Base-by-base conservation (phyloP, 2,888 invertebrate genomes). In the Liodrosophila aerea region DNA sequence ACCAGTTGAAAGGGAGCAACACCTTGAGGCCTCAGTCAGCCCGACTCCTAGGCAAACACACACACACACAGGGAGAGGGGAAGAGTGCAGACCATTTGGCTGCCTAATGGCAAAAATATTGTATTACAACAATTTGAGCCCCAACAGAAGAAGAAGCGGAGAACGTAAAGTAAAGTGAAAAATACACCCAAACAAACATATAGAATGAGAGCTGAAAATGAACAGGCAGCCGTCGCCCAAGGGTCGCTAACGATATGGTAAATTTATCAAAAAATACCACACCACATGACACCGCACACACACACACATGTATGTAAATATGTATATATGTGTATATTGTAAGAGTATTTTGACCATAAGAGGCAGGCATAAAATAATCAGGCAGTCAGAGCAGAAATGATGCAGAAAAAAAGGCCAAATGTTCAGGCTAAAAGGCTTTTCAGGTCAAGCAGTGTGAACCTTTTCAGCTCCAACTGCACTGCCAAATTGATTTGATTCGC, bases 171-270 rank as follows among this genome's bases (percentile, higher is more conserved):
- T 22, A 18, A 39, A 34, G 22, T 30, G 15, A 29, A 43, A 53
- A 60, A 34, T 46, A 37, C 50, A 11, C n/a, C 33, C 16, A 46
- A 46, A 36, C 56, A 51, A 33, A 51, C 50, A 59, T 47, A 47
- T 41, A 30, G 11, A 46, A 36, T 41, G 40, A 47, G 47, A 36
- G 45, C 53, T 33, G 47, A 70, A 49, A 71, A 65, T 60, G 56
- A 56, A 40, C 54, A 47, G 45, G 11, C 13, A 36, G 31, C 50
- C 22, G 31, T 34, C 22, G 51, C 56, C 76, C 64, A 81, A 80
- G 62, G 84, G 78, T 73, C 77, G 82, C 78, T 82, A 81, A 81
- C 85, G 85, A 82, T 84, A 81, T 81, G 80, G 67, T 84, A 84
- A 81, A 84, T 81, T 81, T 82, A 81, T 81, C 82, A 81, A 82